phyloP scores from a whole-genome alignment of 2,113 vertebrate species.

The Xiphias gladius region DNA sequence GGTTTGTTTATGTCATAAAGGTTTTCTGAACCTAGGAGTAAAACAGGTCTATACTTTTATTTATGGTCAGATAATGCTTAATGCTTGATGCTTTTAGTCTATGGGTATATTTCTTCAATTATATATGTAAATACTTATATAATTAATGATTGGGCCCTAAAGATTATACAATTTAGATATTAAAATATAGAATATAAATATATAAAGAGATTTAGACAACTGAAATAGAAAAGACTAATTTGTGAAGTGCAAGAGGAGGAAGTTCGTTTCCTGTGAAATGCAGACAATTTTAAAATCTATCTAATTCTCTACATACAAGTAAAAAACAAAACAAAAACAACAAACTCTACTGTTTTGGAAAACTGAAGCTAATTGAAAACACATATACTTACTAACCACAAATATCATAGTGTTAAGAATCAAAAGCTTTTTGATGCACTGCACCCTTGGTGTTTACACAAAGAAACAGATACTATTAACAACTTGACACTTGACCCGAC shows the following conservation, averaged over 20 bases:
- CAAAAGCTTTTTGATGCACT: no score
- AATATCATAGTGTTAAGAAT: no score
- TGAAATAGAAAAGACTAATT: neutral
- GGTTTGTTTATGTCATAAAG: neutral
- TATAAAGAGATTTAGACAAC: neutral
- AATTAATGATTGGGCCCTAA: neutral
- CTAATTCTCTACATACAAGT: neutral
- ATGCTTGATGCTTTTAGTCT: neutral
- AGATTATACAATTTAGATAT: neutral
- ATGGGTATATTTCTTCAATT: neutral
- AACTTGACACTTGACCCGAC: neutral
- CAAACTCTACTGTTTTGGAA: no score
- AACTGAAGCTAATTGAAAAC: no score
- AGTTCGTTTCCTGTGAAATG: neutral
- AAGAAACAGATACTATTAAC: neutral
- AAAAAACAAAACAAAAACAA: neutral
- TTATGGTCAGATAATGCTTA: neutral
- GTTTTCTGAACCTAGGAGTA: neutral
- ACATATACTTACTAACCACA: no score
- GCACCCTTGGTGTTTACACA: neutral
- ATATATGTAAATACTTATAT: no score
- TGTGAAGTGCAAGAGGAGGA: neutral
- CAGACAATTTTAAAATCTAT: no score
- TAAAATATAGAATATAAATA: neutral
- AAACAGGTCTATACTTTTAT: neutral